Evolutionary conservation across 2,888 invertebrate species (phyloP).

Genomic region (Tetranychus truncatus): DNA sequence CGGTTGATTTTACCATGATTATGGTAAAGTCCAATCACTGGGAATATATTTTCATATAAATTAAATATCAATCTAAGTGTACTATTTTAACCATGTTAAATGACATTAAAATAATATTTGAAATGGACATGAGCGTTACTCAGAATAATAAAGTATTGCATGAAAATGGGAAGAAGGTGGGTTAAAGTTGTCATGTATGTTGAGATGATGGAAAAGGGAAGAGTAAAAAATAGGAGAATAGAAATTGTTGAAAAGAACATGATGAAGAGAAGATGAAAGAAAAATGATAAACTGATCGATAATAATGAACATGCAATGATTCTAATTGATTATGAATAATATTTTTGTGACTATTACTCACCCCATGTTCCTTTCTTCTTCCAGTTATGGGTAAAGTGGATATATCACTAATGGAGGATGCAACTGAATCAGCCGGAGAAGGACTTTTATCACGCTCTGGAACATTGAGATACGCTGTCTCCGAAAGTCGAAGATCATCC

Average conservation of each 20-base stretch:
- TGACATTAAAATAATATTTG: too few relatives aligned
- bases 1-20: too few relatives aligned
- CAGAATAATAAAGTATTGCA: background rate
- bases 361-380: slow-evolving; percentile 24
- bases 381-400: slow-evolving; percentile 27
- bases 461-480: slow-evolving; percentile 27
- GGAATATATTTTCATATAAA: too few relatives aligned
- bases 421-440: slow-evolving; percentile 26
- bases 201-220: background rate
- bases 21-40: too few relatives aligned
- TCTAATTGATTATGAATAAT: background rate
- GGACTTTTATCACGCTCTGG: slow-evolving; percentile 26
- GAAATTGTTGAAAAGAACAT: background rate
- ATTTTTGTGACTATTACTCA: slow-evolving; percentile 15
- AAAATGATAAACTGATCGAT: background rate
- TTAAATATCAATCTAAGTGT: too few relatives aligned
- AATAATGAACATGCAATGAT: background rate
- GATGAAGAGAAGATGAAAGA: background rate
- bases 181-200: background rate
- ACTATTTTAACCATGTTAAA: too few relatives aligned
- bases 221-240: background rate
- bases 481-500: slow-evolving; percentile 26
- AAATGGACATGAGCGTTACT: too few relatives aligned
- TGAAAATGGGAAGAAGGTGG: background rate
- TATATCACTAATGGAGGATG: slow-evolving; percentile 27